Evolutionary conservation across 2,797 vertebrate genomes (phyloP).

Genomic region (Cyprinodon diabolis): DNA sequence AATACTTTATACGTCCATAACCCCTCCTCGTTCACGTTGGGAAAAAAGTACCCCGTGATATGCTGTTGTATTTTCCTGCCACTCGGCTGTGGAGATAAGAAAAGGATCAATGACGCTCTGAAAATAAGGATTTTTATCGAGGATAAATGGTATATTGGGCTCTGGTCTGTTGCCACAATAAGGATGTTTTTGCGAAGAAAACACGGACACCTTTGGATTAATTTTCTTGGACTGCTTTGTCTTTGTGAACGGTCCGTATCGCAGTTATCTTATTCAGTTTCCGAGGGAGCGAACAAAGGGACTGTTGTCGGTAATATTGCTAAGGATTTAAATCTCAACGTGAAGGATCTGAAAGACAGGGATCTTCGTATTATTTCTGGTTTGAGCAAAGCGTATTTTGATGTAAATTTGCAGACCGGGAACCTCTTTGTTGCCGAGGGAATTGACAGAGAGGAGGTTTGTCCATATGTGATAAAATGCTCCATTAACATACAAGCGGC

Average conservation of each 20-base stretch:
- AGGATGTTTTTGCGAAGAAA: slow-evolving; percentile 57
- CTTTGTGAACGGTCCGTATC: slow-evolving; percentile 43
- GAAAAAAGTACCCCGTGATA: background rate
- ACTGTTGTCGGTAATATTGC: slow-evolving; percentile 80
- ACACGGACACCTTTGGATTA: slow-evolving; percentile 47
- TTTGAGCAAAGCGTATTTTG: slow-evolving; percentile 70
- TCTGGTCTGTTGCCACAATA: background rate
- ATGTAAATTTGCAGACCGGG: slow-evolving; percentile 70
- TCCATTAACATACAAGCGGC: slow-evolving; percentile 77
- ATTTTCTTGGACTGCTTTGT: slow-evolving; percentile 12
- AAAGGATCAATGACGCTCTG: background rate
- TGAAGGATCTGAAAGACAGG: slow-evolving; percentile 65
- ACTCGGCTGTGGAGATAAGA: background rate
- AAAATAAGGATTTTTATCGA: background rate
- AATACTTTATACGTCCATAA: background rate
- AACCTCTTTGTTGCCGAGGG: slow-evolving; percentile 68
- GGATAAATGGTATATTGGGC: slow-evolving; percentile 3
- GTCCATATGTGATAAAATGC: slow-evolving; percentile 65
- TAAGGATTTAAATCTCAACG: slow-evolving; percentile 75
- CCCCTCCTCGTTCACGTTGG: slow-evolving; percentile 6
- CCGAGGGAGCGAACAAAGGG: slow-evolving; percentile 81
- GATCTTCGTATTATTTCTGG: slow-evolving; percentile 72
- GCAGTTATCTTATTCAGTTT: slow-evolving; percentile 79
- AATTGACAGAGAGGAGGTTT: slow-evolving; percentile 77
- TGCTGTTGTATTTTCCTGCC: background rate